phyloP scores from a whole-genome alignment of 1,140 invertebrate genomes.

The Scaptomyza graminum region DNA sequence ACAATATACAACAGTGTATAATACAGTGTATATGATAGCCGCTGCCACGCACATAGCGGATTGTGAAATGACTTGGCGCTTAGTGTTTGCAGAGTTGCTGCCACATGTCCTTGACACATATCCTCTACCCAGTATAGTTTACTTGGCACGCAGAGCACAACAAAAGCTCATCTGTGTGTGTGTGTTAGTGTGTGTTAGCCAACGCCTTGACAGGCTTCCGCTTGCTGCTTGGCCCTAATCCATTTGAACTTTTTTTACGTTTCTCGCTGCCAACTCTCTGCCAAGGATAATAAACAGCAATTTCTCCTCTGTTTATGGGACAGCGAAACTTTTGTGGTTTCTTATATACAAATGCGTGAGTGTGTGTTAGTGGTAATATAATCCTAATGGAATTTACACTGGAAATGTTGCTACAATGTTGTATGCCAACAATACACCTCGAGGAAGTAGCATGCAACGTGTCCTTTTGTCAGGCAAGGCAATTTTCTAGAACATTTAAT shows the following conservation, averaged over 20 bases:
- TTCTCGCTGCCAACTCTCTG: constrained; percentile 48
- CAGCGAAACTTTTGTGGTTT: constrained; percentile 69
- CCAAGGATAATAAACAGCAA: constrained; percentile 77
- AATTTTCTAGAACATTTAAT: constrained; percentile 30
- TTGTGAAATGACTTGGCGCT: constrained; percentile 21
- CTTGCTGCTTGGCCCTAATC: constrained; percentile 67
- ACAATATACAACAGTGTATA: constrained; percentile 9
- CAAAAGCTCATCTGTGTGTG: constrained; percentile 13
- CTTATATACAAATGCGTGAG: constrained; percentile 24
- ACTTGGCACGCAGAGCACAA: constrained; percentile 50
- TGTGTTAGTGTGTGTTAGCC: constrained; percentile 30
- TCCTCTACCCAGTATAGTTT: constrained; percentile 34
- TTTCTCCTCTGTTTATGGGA: constrained; percentile 65
- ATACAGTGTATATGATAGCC: constrained; percentile 29
- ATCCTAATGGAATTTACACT: constrained; percentile 82
- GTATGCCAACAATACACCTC: constrained; percentile 38
- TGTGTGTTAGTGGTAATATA: constrained; percentile 63
- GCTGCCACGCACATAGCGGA: constrained; percentile 19
- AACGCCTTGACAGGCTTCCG: constrained; percentile 72
- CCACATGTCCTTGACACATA: constrained; percentile 76
- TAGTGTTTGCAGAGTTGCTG: not conserved
- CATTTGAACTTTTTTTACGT: constrained; percentile 66
- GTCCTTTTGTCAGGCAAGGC: constrained; percentile 57
- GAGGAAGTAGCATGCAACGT: constrained; percentile 52
- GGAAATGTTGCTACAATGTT: constrained; percentile 59